Percentiles rank a stretch among this genome's conserved stretches.
phyloP scores from a whole-genome alignment of 2,113 vertebrate genomes.

The Jaculus jaculus region DNA sequence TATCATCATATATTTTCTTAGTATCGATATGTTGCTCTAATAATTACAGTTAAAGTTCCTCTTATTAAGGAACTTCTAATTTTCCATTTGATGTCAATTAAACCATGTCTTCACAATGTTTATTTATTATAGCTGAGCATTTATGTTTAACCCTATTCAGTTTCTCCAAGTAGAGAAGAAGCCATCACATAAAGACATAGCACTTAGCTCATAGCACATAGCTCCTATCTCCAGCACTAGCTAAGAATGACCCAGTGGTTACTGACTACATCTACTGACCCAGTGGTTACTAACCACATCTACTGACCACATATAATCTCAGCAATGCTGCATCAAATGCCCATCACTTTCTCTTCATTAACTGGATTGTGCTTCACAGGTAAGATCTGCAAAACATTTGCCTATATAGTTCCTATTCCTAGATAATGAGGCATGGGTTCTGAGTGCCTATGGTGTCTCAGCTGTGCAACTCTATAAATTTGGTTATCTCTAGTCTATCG shows the following conservation, averaged over 20 bases:
- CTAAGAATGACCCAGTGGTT: not conserved
- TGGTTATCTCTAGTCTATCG: not conserved
- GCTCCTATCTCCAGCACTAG: not conserved
- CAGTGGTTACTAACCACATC: not conserved
- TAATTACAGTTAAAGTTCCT: constrained; percentile 24
- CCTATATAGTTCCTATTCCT: not conserved
- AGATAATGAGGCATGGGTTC: not conserved
- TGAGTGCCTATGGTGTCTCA: not conserved
- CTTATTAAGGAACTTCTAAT: not conserved
- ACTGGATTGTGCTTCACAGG: not conserved
- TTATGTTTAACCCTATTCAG: not conserved
- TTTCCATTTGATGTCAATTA: not conserved
- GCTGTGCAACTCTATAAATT: not conserved
- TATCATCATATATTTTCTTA: not conserved
- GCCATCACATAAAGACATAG: not conserved
- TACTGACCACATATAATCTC: not conserved
- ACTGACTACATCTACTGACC: too few relatives aligned
- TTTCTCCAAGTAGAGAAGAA: constrained; percentile 22
- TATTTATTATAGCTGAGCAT: not conserved
- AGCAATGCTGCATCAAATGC: not conserved
- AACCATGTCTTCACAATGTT: not conserved
- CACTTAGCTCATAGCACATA: not conserved
- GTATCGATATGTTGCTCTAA: not conserved
- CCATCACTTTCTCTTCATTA: not conserved
- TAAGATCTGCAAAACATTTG: not conserved